Percentiles rank a stretch among this genome's conserved stretches.
Conservation (phyloP, 2,888 invertebrate genomes). For the Ptilodon capucinus region DNA sequence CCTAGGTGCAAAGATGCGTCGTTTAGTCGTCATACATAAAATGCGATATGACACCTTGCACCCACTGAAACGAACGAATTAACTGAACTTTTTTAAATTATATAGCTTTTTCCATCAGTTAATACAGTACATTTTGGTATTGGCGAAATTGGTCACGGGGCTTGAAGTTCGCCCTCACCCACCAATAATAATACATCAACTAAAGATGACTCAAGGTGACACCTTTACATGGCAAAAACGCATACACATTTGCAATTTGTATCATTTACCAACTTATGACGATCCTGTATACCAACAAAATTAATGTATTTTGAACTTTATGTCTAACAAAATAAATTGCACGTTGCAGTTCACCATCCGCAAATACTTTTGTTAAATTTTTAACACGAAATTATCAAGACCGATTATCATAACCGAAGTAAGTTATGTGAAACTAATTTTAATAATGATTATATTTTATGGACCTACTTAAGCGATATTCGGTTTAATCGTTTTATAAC, state of each 20-base stretch:
- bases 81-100: too few relatives aligned
- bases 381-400: conserved; percentile 31
- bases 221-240: conserved; percentile 27
- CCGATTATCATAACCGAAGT: conserved; percentile 30
- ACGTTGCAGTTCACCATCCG: not conserved
- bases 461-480: conserved; percentile 33
- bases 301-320: conserved; percentile 2
- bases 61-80: too few relatives aligned
- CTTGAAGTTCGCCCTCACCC: not conserved
- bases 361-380: conserved; percentile 7
- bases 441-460: conserved; percentile 36
- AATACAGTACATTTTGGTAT: too few relatives aligned
- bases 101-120: too few relatives aligned
- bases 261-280: conserved; percentile 14
- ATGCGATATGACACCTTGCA: too few relatives aligned
- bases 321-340: fast-evolving
- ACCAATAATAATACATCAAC: conserved; percentile 20
- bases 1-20: too few relatives aligned
- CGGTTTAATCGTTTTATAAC: conserved; percentile 54
- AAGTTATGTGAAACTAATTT: conserved; percentile 38
- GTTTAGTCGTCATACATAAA: too few relatives aligned
- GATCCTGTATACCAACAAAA: not conserved
- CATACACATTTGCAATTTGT: conserved; percentile 29
- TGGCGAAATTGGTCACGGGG: too few relatives aligned
- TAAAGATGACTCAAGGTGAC: conserved; percentile 29